Evolutionary conservation across 2,113 vertebrate species (phyloP), one percentile per base, ranked within the genome.

Genomic region (Neoarius graeffei): DNA sequence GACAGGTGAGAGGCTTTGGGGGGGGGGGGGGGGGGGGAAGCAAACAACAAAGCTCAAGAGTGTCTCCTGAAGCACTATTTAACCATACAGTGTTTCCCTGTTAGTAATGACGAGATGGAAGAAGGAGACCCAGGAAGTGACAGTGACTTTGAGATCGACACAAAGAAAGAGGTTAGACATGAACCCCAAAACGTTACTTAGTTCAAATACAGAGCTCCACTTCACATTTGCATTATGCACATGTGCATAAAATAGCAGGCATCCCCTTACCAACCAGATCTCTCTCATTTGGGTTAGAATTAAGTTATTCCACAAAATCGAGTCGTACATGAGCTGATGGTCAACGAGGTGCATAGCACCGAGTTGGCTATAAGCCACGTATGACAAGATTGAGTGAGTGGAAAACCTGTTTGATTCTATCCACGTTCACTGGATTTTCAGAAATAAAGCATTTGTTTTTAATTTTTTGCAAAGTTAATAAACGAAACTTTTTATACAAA

Each of bases 91-190:
- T 83, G 80, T 86, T 48, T 35, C 50, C 67, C 7, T 84, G 81
- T 25, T 67, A 95, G 95, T 91, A 97, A 96, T 3, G 97, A 98
- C 85, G 97, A 97, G 52, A 50, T 95, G 0, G 97, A 97, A 87
- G 97, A 97, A 86, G 95, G 92, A 27, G 96, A 96, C 9, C 96
- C 94, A 5, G 94, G 93, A 0, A 96, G 95, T 27, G 97, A 98
- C 92, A 96, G 96, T 3, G 97, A 98, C 91, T 95, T 96, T 64
- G 97, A 98, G 56, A 64, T 95, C 4, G 95, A 96, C n/a, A 84
- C 95, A 85, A 97, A 96, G 90, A 97, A 96, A 93, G 97, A 98
- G 96, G 97, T 97, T 92, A 94, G 93, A 17, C 5, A 20, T 62
- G 7, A 74, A 83, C 15, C 17, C 19, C 1, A 64, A 17, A 42